Conservation (phyloP, 2,888 invertebrate genomes). For the Hybos culiciformis region DNA sequence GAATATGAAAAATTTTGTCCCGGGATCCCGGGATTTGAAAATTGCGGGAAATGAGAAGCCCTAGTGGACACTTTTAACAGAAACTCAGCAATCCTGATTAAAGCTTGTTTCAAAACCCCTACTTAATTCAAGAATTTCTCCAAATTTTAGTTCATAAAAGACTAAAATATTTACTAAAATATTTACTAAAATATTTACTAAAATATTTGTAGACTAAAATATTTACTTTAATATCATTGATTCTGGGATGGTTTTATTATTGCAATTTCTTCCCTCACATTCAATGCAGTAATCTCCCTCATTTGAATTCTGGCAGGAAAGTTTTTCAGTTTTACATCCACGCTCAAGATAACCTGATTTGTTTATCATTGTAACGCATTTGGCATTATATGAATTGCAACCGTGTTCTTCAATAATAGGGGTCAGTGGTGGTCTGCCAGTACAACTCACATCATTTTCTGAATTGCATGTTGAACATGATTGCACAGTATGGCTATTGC, state of each 20-base stretch:
- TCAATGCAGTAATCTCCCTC: slow-evolving; percentile 15
- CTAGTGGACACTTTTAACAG: too few relatives aligned
- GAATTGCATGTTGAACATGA: slow-evolving; percentile 25
- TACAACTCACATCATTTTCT: slow-evolving; percentile 21
- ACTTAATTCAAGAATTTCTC: too few relatives aligned
- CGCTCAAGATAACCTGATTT: slow-evolving; percentile 21
- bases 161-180: too few relatives aligned
- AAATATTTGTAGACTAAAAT: too few relatives aligned
- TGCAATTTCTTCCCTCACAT: slow-evolving; percentile 24
- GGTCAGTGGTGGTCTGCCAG: slow-evolving; percentile 22
- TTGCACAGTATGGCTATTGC: slow-evolving; percentile 20
- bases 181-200: too few relatives aligned
- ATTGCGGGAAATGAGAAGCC: too few relatives aligned
- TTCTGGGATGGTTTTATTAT: slow-evolving; percentile 22
- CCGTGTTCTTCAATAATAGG: slow-evolving; percentile 21
- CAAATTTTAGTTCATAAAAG: too few relatives aligned
- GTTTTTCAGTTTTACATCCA: slow-evolving; percentile 20
- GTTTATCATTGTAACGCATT: slow-evolving; percentile 19
- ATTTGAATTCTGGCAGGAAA: slow-evolving; percentile 20
- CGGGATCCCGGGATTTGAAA: too few relatives aligned
- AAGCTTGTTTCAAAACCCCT: too few relatives aligned
- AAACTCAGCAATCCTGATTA: too few relatives aligned
- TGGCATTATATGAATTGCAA: slow-evolving; percentile 18
- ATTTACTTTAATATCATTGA: too few relatives aligned
- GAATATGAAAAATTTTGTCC: too few relatives aligned